Evolutionary conservation across 2,113 vertebrate genomes (phyloP), one percentile per base, ranked within the genome.

Genomic region (Argyrosomus japonicus): DNA sequence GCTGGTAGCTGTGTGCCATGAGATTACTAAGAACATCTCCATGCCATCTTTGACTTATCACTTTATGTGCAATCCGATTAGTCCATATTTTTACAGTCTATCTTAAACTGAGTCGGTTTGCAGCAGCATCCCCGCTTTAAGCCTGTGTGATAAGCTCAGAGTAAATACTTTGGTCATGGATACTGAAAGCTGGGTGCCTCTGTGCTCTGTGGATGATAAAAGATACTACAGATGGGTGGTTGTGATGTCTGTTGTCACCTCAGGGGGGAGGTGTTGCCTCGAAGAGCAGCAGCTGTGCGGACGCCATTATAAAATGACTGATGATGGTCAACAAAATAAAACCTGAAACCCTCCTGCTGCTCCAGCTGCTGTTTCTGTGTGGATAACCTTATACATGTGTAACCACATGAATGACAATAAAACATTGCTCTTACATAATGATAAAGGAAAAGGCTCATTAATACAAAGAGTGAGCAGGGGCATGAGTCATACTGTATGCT

Each of bases 221-320:
- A 48, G 75, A 68, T 25, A 29, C 19, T 21, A 68, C 40, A 68
- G 53, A 82, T 43, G 23, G 64, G 50, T 36, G 70, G 78, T 48
- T 87, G 86, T 48, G 65, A 75, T 88, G 73, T 79, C 62, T 14
- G 72, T 17, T 67, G 21, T 62, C 68, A 80, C 94, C 95, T 93
- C 88, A 73, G 75, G 94, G 90, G 86, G 93, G 91, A 92, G 93
- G 87, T 88, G 90, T 92, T 91, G 89, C 81, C 75, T 69, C 13
- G 54, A 79, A 53, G 75, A 88, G 88, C 65, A 43, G 53, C 76
- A 72, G 45, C 76, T 80, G 68, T 21, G 18, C 0, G 40, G 68
- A 45, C 3, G 3, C 48, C 58, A 72, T 77, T 48, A 84, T 12
- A 82, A 77, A 77, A 79, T 87, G 76, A 88, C 70, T 82, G 77